Base-by-base conservation (phyloP, 2,797 vertebrate species). In the Paratrypauchen microcephalus region DNA sequence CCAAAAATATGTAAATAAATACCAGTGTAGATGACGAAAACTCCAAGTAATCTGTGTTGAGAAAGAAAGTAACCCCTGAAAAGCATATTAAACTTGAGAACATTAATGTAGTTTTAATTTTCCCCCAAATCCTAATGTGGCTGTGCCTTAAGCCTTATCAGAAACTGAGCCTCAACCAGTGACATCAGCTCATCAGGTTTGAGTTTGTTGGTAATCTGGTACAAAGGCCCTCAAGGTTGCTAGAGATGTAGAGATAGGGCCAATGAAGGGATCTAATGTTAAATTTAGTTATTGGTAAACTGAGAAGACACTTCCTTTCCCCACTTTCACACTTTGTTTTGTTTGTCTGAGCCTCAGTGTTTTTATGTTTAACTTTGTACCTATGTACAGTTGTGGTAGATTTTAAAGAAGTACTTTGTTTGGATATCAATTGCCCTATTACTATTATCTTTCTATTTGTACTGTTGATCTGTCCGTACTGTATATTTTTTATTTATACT, bases 121-220 rank as follows among this genome's bases (percentile, higher is more conserved):
- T 7, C 56, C 26, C 6, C 24, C 56, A 16, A 58, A 28, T 58
- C 73, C 75, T 32, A 73, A 71, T 45, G 70, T 47, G 63, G 13
- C 26, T 65, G 15, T 68, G 77, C 78, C 84, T 84, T 82, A 65
- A 73, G 81, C 74, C 80, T 84, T 83, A 87, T 87, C 86, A 78
- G 77, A 76, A 82, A 48, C 74, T 80, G 69, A 68, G 76, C 74
- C 82, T 73, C 55, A 83, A 85, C 83, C 77, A 71, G 50, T 77
- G 85, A 92, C 85, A 81, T 92, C 86, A 90, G 75, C 79, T 82
- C 78, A 87, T 54, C 52, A 5, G 84, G 82, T 84, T 84, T 83
- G 71, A 78, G 84, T 84, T 84, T 81, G 81, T 86, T 74, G 76
- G 80, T 68, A 66, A 68, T 78, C 76, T 91, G 87, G 88, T 86